Percentiles rank a stretch among this genome's conserved stretches.
Evolutionary conservation across 2,888 invertebrate species (phyloP).

Genomic region (Brachylomia viminalis): DNA sequence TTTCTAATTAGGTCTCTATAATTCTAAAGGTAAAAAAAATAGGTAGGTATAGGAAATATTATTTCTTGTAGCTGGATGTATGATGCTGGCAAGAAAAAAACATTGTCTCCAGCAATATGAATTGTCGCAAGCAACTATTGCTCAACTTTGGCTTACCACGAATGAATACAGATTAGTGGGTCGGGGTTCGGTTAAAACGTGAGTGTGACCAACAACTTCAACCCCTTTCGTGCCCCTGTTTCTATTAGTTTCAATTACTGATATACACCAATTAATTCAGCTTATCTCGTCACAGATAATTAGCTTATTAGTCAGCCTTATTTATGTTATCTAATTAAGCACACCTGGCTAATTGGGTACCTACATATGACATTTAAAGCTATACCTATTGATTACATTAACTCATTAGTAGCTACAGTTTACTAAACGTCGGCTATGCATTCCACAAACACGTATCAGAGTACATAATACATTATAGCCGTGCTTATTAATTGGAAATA

Average conservation of each 20-base stretch:
- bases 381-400: conserved; percentile 23
- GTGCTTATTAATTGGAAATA: conserved; percentile 9
- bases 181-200: neutral
- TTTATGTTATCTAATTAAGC: conserved; percentile 26
- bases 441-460: conserved; percentile 6
- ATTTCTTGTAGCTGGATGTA: too few species aligned
- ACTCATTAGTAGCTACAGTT: conserved; percentile 30
- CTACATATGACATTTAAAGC: neutral
- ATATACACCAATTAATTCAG: conserved; percentile 23
- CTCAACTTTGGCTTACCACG: too few species aligned
- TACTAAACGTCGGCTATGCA: conserved; percentile 16
- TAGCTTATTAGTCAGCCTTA: conserved; percentile 19
- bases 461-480: conserved; percentile 7
- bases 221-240: neutral
- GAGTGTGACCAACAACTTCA: neutral
- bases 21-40: too few species aligned
- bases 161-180: too few species aligned
- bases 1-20: too few species aligned
- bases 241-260: conserved; percentile 15
- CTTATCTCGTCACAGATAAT: conserved; percentile 33
- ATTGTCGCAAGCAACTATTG: too few species aligned
- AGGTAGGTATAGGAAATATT: too few species aligned
- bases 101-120: too few species aligned
- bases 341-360: conserved; percentile 23
- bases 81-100: too few species aligned